Base-by-base conservation (phyloP, 2,797 vertebrate species). In the Lepus oiostolus region DNA sequence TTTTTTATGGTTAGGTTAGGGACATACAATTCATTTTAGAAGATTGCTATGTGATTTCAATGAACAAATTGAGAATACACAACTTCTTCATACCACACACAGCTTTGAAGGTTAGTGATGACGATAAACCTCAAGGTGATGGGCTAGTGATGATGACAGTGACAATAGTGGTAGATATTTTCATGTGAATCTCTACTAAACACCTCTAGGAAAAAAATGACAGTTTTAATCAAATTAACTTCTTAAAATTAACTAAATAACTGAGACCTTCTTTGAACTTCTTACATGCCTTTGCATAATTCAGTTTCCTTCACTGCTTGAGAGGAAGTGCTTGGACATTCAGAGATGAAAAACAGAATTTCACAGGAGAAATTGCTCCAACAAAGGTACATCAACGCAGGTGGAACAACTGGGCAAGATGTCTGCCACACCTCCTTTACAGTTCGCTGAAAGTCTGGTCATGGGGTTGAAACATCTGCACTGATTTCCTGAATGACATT, bases 311-410 rank as follows among this genome's bases (percentile, higher is more conserved):
- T 96, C 38, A 42, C 10, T 76, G 83, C 94, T 96, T 76, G 58
- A 95, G 83, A 93, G 93, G 13, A 93, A 90, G 60, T 82, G 22
- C 65, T 71, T 97, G 83, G 94, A 63, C 93, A 95, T 85, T 91
- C 63, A 85, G 80, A 95, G 92, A 96, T 96, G 95, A 97, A 97
- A 97, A 90, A 91, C 85, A 80, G 58, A 89, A 95, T 92, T 97
- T 96, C 14, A 79, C 35, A 92, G 72, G 96, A 93, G 68, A 95
- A 96, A 94, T 92, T 83, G 84, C 72, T 85, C 28, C 83, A 87
- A 75, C 84, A 32, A 94, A 88, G 10, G 16, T 30, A 22, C 14
- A 85, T 75, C 72, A 84, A 16, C 65, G n/a, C 26, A 60, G 32
- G 26, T 4, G 26, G 30, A 75, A 62, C 2, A 68, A 4, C 35